Conservation (phyloP, 2,888 invertebrate genomes). For the Laspeyria flexula region DNA sequence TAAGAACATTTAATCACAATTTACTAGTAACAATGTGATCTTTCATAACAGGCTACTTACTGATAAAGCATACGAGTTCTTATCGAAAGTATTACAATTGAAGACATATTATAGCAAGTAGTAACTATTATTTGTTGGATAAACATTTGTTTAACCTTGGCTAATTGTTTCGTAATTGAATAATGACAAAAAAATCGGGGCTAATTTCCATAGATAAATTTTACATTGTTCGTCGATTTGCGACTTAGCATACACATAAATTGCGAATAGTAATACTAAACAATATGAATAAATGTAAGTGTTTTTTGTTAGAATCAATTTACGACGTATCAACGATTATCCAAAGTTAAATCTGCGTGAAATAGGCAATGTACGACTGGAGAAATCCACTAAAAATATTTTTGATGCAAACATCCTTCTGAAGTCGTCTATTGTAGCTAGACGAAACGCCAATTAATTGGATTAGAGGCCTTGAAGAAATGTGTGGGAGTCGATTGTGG, state of each 20-base stretch:
- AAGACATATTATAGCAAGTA: conserved; percentile 16
- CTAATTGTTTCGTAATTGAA: conserved; percentile 24
- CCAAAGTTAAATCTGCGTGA: conserved; percentile 33
- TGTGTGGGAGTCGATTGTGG: conserved; percentile 55
- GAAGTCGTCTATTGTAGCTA: conserved; percentile 46
- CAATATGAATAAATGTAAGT: conserved; percentile 25
- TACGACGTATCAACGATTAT: conserved; percentile 35
- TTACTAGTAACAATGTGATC: conserved; percentile 10
- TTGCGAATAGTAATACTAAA: conserved; percentile 3
- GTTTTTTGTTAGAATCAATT: conserved; percentile 19
- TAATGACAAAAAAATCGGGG: conserved; percentile 23
- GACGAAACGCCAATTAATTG: conserved; percentile 60
- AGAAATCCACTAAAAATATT: conserved; percentile 26
- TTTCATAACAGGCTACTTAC: conserved; percentile 26
- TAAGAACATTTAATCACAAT: conserved; percentile 5
- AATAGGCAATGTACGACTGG: conserved; percentile 25
- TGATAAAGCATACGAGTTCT: conserved; percentile 32
- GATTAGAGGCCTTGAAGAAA: conserved; percentile 65
- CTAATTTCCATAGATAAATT: conserved; percentile 32
- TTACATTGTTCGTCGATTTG: conserved; percentile 6
- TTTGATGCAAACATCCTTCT: conserved; percentile 39
- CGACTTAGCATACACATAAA: conserved; percentile 3
- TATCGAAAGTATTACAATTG: conserved; percentile 24
- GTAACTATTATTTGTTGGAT: conserved; percentile 13
- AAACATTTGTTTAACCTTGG: conserved; percentile 41